Evolutionary conservation across 2,113 vertebrate genomes (phyloP), one percentile per base, ranked within the genome.

Genomic region (Scartelaos histophorus): DNA sequence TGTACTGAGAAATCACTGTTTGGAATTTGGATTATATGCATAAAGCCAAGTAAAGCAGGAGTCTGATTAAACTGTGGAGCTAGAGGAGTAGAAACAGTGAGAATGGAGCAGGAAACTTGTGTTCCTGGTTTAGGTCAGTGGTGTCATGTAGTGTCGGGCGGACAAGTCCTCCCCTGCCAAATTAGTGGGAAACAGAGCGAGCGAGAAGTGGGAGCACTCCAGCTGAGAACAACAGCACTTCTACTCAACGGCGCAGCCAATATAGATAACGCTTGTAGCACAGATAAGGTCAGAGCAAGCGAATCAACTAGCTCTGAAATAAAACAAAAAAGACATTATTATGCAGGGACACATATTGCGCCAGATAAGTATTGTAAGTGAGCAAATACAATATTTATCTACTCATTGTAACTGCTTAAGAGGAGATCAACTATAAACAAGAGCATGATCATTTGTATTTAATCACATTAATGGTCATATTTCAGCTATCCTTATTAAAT

Each of bases 211-310:
- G 77, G 75, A 79, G 78, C 71, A 71, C 71, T 80, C 75, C 60
- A 83, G 77, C 82, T 82, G 76, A 81, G 79, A 85, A 85, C 79
- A 83, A 85, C 71, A 85, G 83, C 75, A 84, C 80, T 80, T 88
- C 61, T 78, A 81, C 71, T 64, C 78, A 73, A 79, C 75, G 75
- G 78, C 74, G 77, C 75, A 60, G 69, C 56, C 71, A 87, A 81
- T 78, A 82, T 78, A 80, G 77, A 85, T 80, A 82, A 80, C 80
- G 75, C 74, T 83, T 78, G 77, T 49, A 71, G 82, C 73, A 85
- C 73, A 75, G 75, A 84, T 88, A 78, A 88, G 80, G 74, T 85
- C 83, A 85, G 54, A 77, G 70, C 46, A 69, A 74, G 68, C 70
- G 69, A 72, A 70, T 82, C 71, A 45, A 74, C 76, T 60, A 73